phyloP scores from a whole-genome alignment of 2,797 vertebrate species.

The Hippocampus kuda region DNA sequence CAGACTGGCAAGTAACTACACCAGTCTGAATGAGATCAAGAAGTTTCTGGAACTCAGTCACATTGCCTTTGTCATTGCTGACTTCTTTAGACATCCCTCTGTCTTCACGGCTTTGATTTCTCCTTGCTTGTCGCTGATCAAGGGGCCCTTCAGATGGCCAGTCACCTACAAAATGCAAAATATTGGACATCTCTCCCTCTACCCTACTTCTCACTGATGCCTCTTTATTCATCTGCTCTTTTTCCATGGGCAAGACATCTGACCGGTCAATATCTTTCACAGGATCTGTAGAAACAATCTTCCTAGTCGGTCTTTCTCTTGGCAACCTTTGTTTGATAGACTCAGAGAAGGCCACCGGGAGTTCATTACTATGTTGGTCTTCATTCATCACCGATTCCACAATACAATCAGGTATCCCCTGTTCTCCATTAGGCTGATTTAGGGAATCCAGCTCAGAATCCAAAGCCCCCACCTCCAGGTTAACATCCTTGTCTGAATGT shows the following conservation, averaged over 20 bases:
- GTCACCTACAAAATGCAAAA: conserved; percentile 78
- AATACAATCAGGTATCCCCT: conserved; percentile 51
- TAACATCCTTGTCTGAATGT: conserved; percentile 1
- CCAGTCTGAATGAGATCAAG: conserved; percentile 63
- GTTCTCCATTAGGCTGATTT: conserved; percentile 14
- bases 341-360: conserved; percentile 54
- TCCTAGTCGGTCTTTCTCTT: conserved; percentile 45
- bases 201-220: conserved; percentile 6
- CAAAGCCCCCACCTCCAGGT: conserved; percentile 31
- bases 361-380: conserved; percentile 31
- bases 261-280: conserved; percentile 38
- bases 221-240: conserved; percentile 16
- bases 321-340: conserved; percentile 65
- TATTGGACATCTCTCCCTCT: conserved; percentile 36
- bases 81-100: conserved; percentile 31
- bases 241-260: conserved; percentile 16
- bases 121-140: conserved; percentile 68
- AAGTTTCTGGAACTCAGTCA: conserved; percentile 59
- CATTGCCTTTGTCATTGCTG: conserved; percentile 7
- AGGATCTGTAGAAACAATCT: conserved; percentile 33
- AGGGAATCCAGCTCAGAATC: conserved; percentile 39
- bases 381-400: conserved; percentile 54
- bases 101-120: conserved; percentile 38
- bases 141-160: conserved; percentile 80
- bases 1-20: conserved; percentile 7